Evolutionary conservation across 2,797 vertebrate genomes (phyloP), one percentile per base, ranked within the genome.

Genomic region (Clarias pachynema): DNA sequence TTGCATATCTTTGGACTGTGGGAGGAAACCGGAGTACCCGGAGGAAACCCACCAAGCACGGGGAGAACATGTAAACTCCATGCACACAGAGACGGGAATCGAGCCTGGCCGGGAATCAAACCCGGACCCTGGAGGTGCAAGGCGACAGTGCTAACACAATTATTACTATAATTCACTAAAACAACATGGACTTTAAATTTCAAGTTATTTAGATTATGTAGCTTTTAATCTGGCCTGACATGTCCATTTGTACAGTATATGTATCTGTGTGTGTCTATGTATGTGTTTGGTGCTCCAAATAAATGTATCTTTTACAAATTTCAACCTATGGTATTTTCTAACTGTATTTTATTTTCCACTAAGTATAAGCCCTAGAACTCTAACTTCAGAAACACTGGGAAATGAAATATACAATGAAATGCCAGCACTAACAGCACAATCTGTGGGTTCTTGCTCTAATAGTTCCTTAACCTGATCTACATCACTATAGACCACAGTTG

Each of bases 111-210:
- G 34, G 34, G 34, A 34, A 34, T 34, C 34, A 3, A 34, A 34
- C 34, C 34, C 34, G 34, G 34, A 34, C 34, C 34, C 34, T 34
- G 34, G 34, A 34, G 34, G 34, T 34, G 34, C 34, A 34, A 34
- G 34, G 34, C 34, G 34, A 34, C 34, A 34, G 3, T 34, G 34
- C 34, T 34, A 3, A 34, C 34, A 34, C 34, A 34, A 34, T 34
- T 34, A 26, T 73, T 5, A 16, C 40, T 49, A 26, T 49, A 49
- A 49, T 73, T 73, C 1, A 49, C 12, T 37, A 72, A 88, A 82
- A 89, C 81, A 68, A 44, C 20, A 70, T 24, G 9, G 22, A 70
- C 22, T 24, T 15, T 37, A 3, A 37, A 69, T 70, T 70, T 70
- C 34, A 26, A 44, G n/a, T 40, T 24, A 70, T 44, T 70, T 44